Base-by-base conservation (phyloP, 2,797 vertebrate species). In the Sebastes taczanowskii region DNA sequence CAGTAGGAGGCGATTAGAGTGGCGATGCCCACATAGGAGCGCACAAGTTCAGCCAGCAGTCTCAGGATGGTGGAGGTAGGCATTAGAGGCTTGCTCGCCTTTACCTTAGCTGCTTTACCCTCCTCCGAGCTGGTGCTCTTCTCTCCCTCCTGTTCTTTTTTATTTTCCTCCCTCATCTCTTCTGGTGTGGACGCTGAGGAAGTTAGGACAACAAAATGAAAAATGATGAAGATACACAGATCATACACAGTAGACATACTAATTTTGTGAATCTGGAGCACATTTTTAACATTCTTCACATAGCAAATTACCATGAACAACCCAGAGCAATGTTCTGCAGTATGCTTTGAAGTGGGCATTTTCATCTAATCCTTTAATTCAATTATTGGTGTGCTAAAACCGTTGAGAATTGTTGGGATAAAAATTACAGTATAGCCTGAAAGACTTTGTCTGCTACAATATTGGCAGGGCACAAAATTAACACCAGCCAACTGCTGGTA, bases 1-100 rank as follows among this genome's bases (percentile, higher is more conserved):
- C 96, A 97, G 95, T 98, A 99, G 91, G 97, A 98, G 86, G 98
- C 97, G 59, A 99, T 99, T 64, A 99, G 94, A 1, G 98, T 97
- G 79, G 98, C 97, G 0, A 98, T 99, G 86, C 98, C 98, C 89
- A 99, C 97, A 25, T 98, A 99, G n/a, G 98, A 99, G 84, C 98
- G 97, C 68, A 99, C 98, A 64, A 99, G 95, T 90, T 99, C 98
- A 32, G 98, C 98, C 91, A 99, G 92, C 74, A 99, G 96, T 78
- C 98, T 95, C 92, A 99, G 92, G 92, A 99, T 99, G 90, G 97
- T 98, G 80, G 98, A 99, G n/a, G 97, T 98, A n/a, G 98, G 98
- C 97, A 99, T 97, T 83, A 99, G 92, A 34, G 98, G 98, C 87
- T 98, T 98, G 91, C 97, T 98, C 72, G 96, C 98, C 83, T 98